Evolutionary conservation across 2,888 invertebrate genomes (phyloP).

Genomic region (Spodoptera littoralis): DNA sequence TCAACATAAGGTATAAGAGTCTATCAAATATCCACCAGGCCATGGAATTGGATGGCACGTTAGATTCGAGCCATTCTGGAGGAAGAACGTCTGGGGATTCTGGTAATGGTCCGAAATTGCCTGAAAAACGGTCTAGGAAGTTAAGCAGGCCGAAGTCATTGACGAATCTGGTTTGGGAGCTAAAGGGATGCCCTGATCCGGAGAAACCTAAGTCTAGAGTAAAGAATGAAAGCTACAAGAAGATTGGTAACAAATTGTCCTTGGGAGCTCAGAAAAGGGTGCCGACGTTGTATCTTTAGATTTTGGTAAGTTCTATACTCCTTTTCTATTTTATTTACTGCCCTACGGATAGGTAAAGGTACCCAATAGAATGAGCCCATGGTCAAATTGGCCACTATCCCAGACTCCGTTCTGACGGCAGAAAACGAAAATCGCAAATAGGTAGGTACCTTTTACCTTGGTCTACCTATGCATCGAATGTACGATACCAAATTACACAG

Average conservation of each 20-base stretch:
- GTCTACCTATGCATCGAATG: too few species aligned
- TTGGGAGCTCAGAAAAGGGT: slow-evolving; percentile 88
- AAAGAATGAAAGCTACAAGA: slow-evolving; percentile 87
- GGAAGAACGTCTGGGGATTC: slow-evolving; percentile 96
- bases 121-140: slow-evolving; percentile 94
- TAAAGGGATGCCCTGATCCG: slow-evolving; percentile 84
- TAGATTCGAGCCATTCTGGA: slow-evolving; percentile 96
- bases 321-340: background rate
- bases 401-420: too few species aligned
- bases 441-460: too few species aligned
- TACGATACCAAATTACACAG: too few species aligned
- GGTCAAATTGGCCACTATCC: too few species aligned
- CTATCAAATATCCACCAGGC: slow-evolving; percentile 92
- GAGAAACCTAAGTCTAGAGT: slow-evolving; percentile 86
- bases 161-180: slow-evolving; percentile 96
- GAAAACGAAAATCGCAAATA: too few species aligned
- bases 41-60: slow-evolving; percentile 94
- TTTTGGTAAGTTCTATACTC: slow-evolving; percentile 70
- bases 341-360: too few species aligned
- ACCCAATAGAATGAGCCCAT: background rate
- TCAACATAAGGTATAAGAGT: slow-evolving; percentile 92
- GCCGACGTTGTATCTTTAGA: slow-evolving; percentile 88
- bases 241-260: slow-evolving; percentile 85
- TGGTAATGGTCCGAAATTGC: slow-evolving; percentile 92
- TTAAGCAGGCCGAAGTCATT: slow-evolving; percentile 95